Evolutionary conservation across 2,113 vertebrate genomes (phyloP), one percentile per base, ranked within the genome.

Genomic region (Uria aalge): DNA sequence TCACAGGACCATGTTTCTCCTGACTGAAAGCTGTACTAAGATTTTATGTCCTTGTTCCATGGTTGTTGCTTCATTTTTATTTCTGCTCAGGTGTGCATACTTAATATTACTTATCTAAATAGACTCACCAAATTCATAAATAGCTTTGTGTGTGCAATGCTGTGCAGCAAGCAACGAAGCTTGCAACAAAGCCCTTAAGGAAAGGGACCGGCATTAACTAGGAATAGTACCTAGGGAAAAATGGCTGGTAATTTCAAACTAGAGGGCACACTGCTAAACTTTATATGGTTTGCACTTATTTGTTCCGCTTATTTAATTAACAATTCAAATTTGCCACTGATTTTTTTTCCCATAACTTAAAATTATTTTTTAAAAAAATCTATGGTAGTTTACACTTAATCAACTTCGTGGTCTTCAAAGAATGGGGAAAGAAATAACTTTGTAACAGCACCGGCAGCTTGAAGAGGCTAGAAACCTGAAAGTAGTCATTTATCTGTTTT

Each of bases 331-430:
- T 22, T 66, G 13, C 13, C 13, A 32, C 3, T 38, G 45, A 32
- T 29, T 47, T 7, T 43, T 79, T 34, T 4, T 20, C 27, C 27
- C 6, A 23, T 1, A 2, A 47, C 19, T 17, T 64, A 81, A 85
- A 73, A 40, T 36, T 20, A 12, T 26, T 23, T 17, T 3, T 2
- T 0, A 64, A 48, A 69, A n/a, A 56, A 19, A 6, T 1, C 4
- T 41, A 57, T 9, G 14, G 5, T 47, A 57, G 5, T 40, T 92
- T 53, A 43, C 19, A 55, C 9, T 56, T 89, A 84, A n/a, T 47
- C 15, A 32, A 12, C 12, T 38, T 63, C 14, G 1, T 2, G 0
- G 8, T 63, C n/a, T 53, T 29, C 21, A 55, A 56, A 62, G 20
- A 56, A 40, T 15, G 24, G 45, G 21, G 15, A 41, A 63, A 66